Conservation (phyloP, 1,140 invertebrate species). For the Uloborus diversus region DNA sequence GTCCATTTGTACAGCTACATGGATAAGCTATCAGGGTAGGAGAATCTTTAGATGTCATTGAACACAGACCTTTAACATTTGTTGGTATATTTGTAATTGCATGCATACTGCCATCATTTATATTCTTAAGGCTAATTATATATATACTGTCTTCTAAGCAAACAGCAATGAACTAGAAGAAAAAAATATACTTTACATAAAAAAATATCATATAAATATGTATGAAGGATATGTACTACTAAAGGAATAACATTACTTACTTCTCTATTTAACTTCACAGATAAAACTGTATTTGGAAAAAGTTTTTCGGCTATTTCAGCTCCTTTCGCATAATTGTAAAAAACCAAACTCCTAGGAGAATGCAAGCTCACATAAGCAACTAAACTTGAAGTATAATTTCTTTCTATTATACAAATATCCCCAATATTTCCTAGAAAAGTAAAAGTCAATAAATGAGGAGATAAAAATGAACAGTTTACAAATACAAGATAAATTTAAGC, state of each 20-base stretch:
- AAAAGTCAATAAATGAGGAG: too few species aligned
- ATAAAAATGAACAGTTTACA: too few species aligned
- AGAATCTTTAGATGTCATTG: constrained; percentile 76
- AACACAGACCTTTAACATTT: constrained; percentile 91
- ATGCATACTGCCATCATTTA: constrained; percentile 89
- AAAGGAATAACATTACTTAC: constrained; percentile 71
- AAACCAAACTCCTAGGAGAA: constrained; percentile 92
- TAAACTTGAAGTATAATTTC: constrained; percentile 94
- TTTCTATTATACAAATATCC: constrained; percentile 93
- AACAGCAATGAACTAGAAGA: constrained; percentile 87
- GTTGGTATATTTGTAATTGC: constrained; percentile 97
- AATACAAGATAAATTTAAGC: too few species aligned
- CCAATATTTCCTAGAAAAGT: constrained; percentile 72
- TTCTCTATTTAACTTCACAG: constrained; percentile 93
- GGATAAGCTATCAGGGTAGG: constrained; percentile 96
- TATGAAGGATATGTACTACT: not conserved
- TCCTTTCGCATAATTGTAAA: constrained; percentile 98
- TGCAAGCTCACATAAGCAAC: constrained; percentile 93
- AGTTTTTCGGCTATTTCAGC: constrained; percentile 99
- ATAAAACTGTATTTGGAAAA: constrained; percentile 96
- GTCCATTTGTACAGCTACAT: constrained; percentile 88
- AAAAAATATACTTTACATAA: constrained; percentile 21
- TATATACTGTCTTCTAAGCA: constrained; percentile 97
- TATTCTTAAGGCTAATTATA: constrained; percentile 98
- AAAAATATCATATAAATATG: not conserved